phyloP scores from a whole-genome alignment of 2,797 vertebrate species.

The Siniperca scherzeri region DNA sequence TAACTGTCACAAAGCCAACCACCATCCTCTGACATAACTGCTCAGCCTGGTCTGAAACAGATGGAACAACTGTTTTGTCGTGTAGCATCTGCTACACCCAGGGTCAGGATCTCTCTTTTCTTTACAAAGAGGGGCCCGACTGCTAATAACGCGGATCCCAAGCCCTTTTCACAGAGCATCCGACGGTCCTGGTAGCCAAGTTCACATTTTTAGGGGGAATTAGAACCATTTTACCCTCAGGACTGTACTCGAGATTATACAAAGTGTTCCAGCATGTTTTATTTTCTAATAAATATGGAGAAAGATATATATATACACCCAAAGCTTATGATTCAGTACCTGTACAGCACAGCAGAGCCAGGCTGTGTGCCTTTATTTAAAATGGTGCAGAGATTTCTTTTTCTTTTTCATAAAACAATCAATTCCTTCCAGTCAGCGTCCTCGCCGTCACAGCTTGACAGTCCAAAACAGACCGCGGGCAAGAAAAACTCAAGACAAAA shows the following conservation, averaged over 20 bases:
- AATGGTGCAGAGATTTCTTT: background rate
- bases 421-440: background rate
- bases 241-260: background rate
- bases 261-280: background rate
- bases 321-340: background rate
- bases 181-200: background rate
- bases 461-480: background rate
- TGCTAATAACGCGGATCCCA: background rate
- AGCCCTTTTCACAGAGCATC: background rate
- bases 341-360: background rate
- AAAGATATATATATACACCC: background rate
- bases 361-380: background rate
- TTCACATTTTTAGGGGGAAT: background rate
- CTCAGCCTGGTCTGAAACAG: background rate
- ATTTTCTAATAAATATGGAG: background rate
- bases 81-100: background rate
- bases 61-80: background rate
- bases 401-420: background rate
- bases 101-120: no score
- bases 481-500: background rate
- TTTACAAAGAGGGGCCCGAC: background rate
- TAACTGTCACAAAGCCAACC: conserved; percentile 11
- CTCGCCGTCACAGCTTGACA: background rate
- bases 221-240: background rate
- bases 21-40: conserved; percentile 46